Evolutionary conservation across 2,888 invertebrate species (phyloP).

Genomic region (Erebia epiphron): DNA sequence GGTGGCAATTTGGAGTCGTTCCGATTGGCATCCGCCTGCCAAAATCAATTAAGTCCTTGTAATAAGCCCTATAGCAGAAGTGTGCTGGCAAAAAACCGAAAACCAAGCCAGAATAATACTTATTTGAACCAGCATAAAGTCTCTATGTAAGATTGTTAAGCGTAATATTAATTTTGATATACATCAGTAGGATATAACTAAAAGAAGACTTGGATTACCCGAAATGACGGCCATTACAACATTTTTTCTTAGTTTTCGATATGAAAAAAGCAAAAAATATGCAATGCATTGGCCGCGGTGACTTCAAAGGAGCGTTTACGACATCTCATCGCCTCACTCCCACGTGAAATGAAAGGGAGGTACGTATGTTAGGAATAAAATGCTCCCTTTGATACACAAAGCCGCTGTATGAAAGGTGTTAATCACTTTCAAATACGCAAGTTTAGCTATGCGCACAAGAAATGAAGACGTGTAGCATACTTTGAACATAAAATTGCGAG

Average conservation of each 20-base stretch:
- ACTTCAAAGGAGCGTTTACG: conserved; percentile 71
- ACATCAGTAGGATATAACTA: conserved; percentile 50
- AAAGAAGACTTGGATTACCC: conserved; percentile 61
- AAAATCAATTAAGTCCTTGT: conserved; percentile 75
- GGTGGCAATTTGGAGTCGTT: conserved; percentile 57
- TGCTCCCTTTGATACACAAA: conserved; percentile 57
- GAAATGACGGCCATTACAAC: conserved; percentile 71
- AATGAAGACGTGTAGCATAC: conserved; percentile 11
- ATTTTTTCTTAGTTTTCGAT: conserved; percentile 76
- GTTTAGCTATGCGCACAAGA: conserved; percentile 24
- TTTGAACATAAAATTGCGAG: conserved; percentile 15
- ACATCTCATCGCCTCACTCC: conserved; percentile 55
- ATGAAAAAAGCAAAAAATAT: conserved; percentile 68
- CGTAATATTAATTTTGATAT: conserved; percentile 47
- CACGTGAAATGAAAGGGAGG: conserved; percentile 42
- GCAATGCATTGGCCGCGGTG: conserved; percentile 73
- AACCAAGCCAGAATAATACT: conserved; percentile 37
- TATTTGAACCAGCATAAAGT: conserved; percentile 28
- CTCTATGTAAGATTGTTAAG: neutral
- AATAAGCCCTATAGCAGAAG: conserved; percentile 53
- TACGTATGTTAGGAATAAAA: conserved; percentile 51
- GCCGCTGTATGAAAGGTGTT: conserved; percentile 50
- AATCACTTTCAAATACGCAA: conserved; percentile 35
- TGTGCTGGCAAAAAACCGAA: conserved; percentile 1
- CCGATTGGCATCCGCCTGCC: conserved; percentile 66